Evolutionary conservation across 2,888 invertebrate species (phyloP).

Genomic region (Dolichopus griseipennis): DNA sequence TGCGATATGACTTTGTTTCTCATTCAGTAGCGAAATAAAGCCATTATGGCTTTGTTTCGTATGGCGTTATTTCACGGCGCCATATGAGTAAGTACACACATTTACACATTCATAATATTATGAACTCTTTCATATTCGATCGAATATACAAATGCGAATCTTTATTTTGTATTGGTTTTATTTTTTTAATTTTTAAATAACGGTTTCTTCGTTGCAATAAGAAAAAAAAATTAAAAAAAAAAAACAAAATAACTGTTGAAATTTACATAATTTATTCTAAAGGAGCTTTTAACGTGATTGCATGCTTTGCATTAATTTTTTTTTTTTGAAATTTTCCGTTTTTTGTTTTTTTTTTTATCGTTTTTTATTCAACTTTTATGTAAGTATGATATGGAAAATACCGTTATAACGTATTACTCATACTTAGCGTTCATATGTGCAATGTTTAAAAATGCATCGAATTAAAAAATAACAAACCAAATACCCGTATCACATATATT

Average conservation of each 20-base stretch:
- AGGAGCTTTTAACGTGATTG: conserved; percentile 6
- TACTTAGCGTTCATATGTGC: neutral
- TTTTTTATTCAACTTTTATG: neutral
- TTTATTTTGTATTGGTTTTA: too few species aligned
- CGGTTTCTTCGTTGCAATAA: neutral
- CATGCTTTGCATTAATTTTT: conserved; percentile 1
- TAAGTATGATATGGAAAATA: neutral
- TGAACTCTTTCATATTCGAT: too few species aligned
- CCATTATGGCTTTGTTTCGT: too few species aligned
- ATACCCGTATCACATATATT: too few species aligned
- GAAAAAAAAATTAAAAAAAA: neutral
- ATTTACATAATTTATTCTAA: conserved; percentile 4
- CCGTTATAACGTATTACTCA: neutral
- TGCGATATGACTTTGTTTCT: too few species aligned
- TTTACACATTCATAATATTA: too few species aligned
- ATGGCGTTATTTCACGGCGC: too few species aligned
- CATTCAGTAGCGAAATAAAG: too few species aligned
- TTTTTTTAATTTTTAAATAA: neutral
- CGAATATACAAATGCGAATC: neutral
- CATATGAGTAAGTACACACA: too few species aligned
- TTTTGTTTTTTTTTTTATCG: neutral
- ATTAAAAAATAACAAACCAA: too few species aligned
- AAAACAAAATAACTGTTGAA: neutral
- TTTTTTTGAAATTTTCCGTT: neutral
- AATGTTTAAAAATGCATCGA: too few species aligned